Base-by-base conservation (phyloP, 2,888 invertebrate species). In the Drosophila atroscutellata region DNA sequence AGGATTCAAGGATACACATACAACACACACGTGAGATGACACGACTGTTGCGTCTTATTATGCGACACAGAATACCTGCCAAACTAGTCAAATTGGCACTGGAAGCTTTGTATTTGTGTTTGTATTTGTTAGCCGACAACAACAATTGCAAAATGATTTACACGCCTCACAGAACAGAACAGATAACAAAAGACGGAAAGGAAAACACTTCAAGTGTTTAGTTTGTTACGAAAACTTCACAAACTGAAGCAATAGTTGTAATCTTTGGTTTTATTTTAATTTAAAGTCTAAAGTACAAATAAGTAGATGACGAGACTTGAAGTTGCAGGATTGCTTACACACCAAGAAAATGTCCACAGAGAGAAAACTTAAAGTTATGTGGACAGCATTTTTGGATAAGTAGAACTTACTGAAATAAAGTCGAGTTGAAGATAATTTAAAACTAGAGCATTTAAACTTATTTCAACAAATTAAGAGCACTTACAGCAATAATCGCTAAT, bases 11-110 rank as follows among this genome's bases (percentile, higher is more conserved):
- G 36, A 26, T 26, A 24, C 26, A 11, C 15, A 32, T 7, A n/a
- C 20, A 34, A 15, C 20, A 24, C 26, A 30, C 9, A 55, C 52
- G 28, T 64, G 49, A 45, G 57, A 60, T 60, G 60, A 63, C 50
- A 52, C 61, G 74, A 37, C 51, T 77, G 80, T 68, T 72, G 83
- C 61, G 72, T 47, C 52, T 56, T 75, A 77, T 87, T 73, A 73
- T 55, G 64, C 58, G 54, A 52, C 64, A 63, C 42, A 63, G 49
- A 67, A 39, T 72, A 28, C 24, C 20, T 24, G 37, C 55, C 61
- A 56, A 57, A 65, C 50, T 55, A 66, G 61, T 55, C 54, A 70
- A 70, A 72, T 85, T 69, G 67, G 45, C 81, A 55, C 49, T 57
- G 34, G 37, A 28, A 18, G 28, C 57, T 39, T 34, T 39, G 24